Evolutionary conservation across 2,797 vertebrate genomes (phyloP).

Genomic region (Chromobotia macracanthus): DNA sequence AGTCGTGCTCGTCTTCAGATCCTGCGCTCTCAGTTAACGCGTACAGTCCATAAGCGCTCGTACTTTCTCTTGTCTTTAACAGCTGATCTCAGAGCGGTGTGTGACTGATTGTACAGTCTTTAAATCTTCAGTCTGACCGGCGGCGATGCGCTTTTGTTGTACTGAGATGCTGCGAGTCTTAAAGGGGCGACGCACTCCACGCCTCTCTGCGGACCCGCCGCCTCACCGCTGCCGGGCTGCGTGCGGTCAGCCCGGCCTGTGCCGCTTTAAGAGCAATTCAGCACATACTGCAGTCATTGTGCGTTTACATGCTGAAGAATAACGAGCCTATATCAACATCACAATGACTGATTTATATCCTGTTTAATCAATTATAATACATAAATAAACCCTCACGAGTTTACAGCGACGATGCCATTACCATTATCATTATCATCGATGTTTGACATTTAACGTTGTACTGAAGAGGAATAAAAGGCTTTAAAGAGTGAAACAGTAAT

Average conservation of each 20-base stretch:
- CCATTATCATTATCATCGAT: no score
- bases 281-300: constrained; percentile 11
- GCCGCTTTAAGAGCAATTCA: constrained; percentile 22
- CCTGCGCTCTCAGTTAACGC: no score
- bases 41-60: background rate
- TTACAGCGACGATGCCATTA: no score
- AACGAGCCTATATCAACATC: no score
- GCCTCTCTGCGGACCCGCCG: constrained; percentile 46
- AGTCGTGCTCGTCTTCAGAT: constrained; percentile 20
- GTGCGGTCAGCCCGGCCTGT: constrained; percentile 33
- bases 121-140: constrained; percentile 27
- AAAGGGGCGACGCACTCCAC: constrained; percentile 49
- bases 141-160: constrained; percentile 45
- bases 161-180: constrained; percentile 49
- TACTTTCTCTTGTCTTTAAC: no score
- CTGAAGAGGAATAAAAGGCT: no score
- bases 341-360: no score
- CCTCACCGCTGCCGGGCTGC: background rate
- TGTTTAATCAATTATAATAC: no score
- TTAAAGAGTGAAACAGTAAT: no score
- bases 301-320: background rate
- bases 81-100: constrained; percentile 11
- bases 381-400: no score
- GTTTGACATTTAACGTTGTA: no score
- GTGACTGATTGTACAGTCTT: constrained; percentile 12